Percentiles rank a stretch among this genome's conserved stretches.
These are phyloP conservation scores for Tanytarsus gracilentus DNA, from an alignment of 2,888 invertebrate species.

Conservation along the genomic window DNA sequence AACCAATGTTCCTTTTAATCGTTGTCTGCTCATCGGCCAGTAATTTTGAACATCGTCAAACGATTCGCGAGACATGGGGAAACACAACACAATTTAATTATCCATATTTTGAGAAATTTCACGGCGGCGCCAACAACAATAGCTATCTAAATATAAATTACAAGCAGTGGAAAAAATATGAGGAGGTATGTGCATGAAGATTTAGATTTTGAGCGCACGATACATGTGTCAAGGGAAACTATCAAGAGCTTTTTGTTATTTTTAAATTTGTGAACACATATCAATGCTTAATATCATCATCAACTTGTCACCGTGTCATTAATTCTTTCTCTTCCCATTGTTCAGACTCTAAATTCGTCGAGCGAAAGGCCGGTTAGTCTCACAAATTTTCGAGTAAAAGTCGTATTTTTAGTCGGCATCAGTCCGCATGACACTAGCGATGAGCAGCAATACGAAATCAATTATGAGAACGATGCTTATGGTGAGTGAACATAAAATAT, in stretches of 20 bases:
- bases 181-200: background rate
- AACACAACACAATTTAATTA: constrained; percentile 42
- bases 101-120: constrained; percentile 37
- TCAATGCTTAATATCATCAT: too few species aligned
- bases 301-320: background rate
- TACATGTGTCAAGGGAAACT: too few species aligned
- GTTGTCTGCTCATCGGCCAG: constrained; percentile 65
- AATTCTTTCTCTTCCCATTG: background rate
- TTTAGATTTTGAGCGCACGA: too few species aligned
- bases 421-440: background rate
- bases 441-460: constrained; percentile 20
- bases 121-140: constrained; percentile 36
- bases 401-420: constrained; percentile 15
- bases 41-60: constrained; percentile 51
- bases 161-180: constrained; percentile 25
- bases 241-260: too few species aligned
- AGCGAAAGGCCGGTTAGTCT: background rate
- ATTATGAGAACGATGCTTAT: constrained; percentile 14
- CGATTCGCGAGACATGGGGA: constrained; percentile 43
- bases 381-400: background rate
- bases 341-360: background rate
- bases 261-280: too few species aligned
- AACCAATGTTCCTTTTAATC: constrained; percentile 53
- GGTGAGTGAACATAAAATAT: constrained; percentile 10
- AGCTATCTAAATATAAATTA: constrained; percentile 35